Evolutionary conservation across 2,888 invertebrate genomes (phyloP).

Genomic region (Amaurobius ferox): DNA sequence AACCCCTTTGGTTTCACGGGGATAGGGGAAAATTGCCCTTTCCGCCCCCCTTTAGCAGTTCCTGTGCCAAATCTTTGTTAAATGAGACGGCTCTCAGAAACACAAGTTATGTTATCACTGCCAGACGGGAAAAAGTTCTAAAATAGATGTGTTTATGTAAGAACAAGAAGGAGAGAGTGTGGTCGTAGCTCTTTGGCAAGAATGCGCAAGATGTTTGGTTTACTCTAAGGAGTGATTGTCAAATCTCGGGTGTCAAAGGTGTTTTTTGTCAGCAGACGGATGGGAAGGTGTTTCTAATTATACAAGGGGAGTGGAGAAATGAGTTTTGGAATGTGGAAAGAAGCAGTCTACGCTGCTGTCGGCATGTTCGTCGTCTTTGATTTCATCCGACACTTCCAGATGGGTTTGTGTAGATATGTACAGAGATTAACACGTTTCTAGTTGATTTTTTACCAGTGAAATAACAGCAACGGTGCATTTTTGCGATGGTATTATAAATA

Average conservation of each 20-base stretch:
- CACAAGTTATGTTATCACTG: constrained; percentile 12
- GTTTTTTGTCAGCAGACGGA: constrained; percentile 17
- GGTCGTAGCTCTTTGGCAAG: constrained; percentile 34
- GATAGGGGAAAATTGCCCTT: constrained; percentile 7
- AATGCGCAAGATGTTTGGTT: constrained; percentile 48
- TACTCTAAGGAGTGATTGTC: constrained; percentile 61
- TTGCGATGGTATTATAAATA: too few relatives aligned
- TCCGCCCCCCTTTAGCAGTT: neutral
- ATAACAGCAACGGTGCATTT: too few relatives aligned
- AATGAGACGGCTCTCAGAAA: constrained; percentile 47
- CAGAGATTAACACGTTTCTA: neutral
- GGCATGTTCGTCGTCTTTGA: neutral
- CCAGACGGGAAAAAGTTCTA: constrained; percentile 33
- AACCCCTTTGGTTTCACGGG: neutral
- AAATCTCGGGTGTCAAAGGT: constrained; percentile 41
- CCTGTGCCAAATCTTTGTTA: constrained; percentile 41
- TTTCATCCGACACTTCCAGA: constrained; percentile 9
- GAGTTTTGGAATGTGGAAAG: constrained; percentile 42
- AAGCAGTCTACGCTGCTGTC: constrained; percentile 43
- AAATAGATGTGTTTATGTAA: constrained; percentile 67
- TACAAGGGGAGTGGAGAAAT: constrained; percentile 32
- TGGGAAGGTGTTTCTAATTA: constrained; percentile 60
- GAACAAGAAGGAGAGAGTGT: constrained; percentile 17
- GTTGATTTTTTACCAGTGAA: too few relatives aligned
- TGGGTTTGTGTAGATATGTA: neutral